phyloP scores from a whole-genome alignment of 2,888 invertebrate species.

The Orthosia gothica region DNA sequence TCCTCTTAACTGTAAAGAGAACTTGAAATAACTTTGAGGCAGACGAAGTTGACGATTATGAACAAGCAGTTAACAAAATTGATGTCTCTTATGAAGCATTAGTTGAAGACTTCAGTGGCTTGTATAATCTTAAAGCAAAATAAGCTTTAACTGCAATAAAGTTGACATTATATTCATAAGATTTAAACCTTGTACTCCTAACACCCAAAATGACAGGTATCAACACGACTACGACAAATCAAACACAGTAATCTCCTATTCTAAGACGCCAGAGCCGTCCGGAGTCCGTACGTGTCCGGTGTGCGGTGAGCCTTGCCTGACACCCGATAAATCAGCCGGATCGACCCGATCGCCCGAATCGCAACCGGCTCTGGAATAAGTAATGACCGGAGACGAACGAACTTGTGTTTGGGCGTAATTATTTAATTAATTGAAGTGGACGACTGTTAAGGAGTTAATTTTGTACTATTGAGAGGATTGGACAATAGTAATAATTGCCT shows the following conservation, averaged over 20 bases:
- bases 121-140: background rate
- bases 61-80: background rate
- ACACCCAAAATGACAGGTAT: slow-evolving; percentile 49
- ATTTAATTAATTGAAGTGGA: slow-evolving; percentile 63
- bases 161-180: background rate
- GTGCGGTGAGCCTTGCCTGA: slow-evolving; percentile 67
- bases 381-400: slow-evolving; percentile 58
- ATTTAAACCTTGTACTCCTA: slow-evolving; percentile 5
- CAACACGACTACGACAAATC: slow-evolving; percentile 57
- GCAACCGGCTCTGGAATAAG: slow-evolving; percentile 68
- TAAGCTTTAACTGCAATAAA: background rate
- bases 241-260: slow-evolving; percentile 68
- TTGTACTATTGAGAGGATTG: background rate
- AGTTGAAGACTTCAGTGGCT: background rate
- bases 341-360: slow-evolving; percentile 70
- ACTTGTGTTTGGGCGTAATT: slow-evolving; percentile 62
- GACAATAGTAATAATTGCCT: background rate
- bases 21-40: background rate
- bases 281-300: slow-evolving; percentile 63
- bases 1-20: no score
- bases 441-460: slow-evolving; percentile 10
- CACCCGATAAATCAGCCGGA: slow-evolving; percentile 82
- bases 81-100: no score
- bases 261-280: slow-evolving; percentile 73
- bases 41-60: background rate